Percentiles rank a stretch among this genome's conserved stretches.
Evolutionary conservation across 2,888 invertebrate species (phyloP).

Genomic region (Drosophila merina): DNA sequence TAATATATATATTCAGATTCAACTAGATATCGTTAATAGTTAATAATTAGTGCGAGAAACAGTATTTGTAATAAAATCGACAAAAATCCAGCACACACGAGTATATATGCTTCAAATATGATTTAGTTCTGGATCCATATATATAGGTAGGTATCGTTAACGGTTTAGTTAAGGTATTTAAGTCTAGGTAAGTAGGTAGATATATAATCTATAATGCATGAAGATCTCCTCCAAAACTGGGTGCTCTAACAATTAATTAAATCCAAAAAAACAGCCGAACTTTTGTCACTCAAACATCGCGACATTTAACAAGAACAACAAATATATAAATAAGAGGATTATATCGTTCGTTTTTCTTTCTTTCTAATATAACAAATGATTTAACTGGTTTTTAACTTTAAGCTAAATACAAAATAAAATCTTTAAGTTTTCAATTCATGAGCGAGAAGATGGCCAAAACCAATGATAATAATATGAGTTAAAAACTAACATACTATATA

Average conservation of each 20-base stretch:
- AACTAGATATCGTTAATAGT: slow-evolving; percentile 39
- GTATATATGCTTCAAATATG: slow-evolving; percentile 59
- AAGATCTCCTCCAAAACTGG: too few species aligned
- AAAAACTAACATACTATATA: not conserved
- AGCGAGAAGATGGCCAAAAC: not conserved
- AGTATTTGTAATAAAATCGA: slow-evolving; percentile 69
- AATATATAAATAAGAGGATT: not conserved
- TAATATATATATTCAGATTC: slow-evolving; percentile 42
- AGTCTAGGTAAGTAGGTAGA: slow-evolving; percentile 25
- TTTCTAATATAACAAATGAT: not conserved
- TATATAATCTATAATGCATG: slow-evolving; percentile 1
- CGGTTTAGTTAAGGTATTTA: slow-evolving; percentile 28
- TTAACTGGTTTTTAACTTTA: not conserved
- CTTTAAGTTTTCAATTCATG: not conserved
- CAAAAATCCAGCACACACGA: slow-evolving; percentile 56
- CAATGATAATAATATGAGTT: not conserved
- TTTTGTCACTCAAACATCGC: slow-evolving; percentile 1
- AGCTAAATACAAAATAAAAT: not conserved
- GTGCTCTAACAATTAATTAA: too few species aligned
- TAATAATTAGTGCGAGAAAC: slow-evolving; percentile 75
- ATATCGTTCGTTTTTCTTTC: not conserved
- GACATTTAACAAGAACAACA: slow-evolving; percentile 5
- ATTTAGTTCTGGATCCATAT: slow-evolving; percentile 36
- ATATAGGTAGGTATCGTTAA: slow-evolving; percentile 45
- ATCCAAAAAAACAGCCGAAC: slow-evolving; percentile 15